These are phyloP conservation scores for Drosophila ohnishii DNA, from an alignment of 1,140 invertebrate genomes.

Conservation along the genomic window DNA sequence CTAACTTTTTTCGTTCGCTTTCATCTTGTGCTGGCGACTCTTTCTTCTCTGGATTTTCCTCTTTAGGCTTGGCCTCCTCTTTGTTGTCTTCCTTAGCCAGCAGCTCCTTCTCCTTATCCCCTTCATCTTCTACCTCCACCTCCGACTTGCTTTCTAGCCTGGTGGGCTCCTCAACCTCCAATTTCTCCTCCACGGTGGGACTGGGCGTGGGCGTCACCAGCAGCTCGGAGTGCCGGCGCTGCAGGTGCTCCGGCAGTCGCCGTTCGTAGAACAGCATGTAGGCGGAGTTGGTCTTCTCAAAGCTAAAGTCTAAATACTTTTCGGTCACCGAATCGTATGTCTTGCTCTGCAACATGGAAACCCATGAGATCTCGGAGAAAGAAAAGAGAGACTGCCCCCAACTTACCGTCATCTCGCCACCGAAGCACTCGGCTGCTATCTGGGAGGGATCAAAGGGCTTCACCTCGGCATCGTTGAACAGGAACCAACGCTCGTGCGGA, in stretches of 20 bases:
- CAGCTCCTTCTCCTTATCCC: constrained; percentile 6
- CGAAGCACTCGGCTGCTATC: constrained; percentile 97
- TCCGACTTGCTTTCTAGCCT: constrained; percentile 38
- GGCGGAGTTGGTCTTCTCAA: constrained; percentile 98
- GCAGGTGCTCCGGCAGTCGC: constrained; percentile 74
- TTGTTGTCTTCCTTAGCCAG: constrained; percentile 7
- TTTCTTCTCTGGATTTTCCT: constrained; percentile 5
- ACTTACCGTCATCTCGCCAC: constrained; percentile 96
- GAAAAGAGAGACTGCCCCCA: neutral
- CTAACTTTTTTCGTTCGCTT: neutral
- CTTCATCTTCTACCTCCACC: neutral
- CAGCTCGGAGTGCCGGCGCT: constrained; percentile 71
- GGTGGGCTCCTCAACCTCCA: constrained; percentile 37
- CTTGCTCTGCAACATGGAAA: constrained; percentile 89
- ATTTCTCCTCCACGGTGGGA: constrained; percentile 62
- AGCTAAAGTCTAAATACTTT: constrained; percentile 98
- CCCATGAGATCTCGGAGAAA: neutral
- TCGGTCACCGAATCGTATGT: constrained; percentile 97
- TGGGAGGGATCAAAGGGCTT: constrained; percentile 97
- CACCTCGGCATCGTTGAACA: constrained; percentile 98
- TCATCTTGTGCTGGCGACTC: neutral
- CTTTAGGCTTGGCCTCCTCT: neutral
- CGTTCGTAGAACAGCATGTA: constrained; percentile 99
- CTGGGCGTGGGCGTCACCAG: constrained; percentile 69
- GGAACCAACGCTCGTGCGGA: constrained; percentile 92